These are phyloP conservation scores for Luidia sarsii DNA, from an alignment of 53 echinoderm and acorn worm genomes.

Conservation along the genomic window DNA sequence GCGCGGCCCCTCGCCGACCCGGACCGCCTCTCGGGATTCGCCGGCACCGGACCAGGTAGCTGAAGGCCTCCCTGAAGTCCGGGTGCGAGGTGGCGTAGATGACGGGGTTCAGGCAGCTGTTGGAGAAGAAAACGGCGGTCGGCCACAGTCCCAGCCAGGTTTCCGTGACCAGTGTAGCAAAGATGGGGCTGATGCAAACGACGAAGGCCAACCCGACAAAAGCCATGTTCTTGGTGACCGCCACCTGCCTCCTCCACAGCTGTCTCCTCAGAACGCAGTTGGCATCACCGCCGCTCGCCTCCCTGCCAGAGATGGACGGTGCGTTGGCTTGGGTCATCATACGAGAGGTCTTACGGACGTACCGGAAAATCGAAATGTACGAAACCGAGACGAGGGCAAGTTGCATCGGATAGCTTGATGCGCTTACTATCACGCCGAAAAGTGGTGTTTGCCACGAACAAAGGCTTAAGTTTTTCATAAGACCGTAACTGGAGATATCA, in stretches of 20 bases:
- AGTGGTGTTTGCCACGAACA: conserved; percentile 50
- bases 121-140: too few species aligned
- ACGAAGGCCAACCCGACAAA: conserved; percentile 48
- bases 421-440: too few species aligned
- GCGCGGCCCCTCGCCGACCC: too few species aligned
- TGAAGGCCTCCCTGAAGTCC: conserved; percentile 38
- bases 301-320: neutral
- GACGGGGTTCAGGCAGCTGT: conserved; percentile 50
- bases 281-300: conserved; percentile 8
- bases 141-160: too few species aligned
- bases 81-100: conserved; percentile 64
- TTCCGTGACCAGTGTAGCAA: too few species aligned
- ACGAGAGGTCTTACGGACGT: conserved; percentile 18
- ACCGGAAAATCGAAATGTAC: conserved; percentile 17
- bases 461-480: conserved; percentile 14
- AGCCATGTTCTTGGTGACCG: conserved; percentile 63
- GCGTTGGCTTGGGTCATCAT: conserved; percentile 27
- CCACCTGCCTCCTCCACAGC: conserved; percentile 46
- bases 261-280: conserved; percentile 13
- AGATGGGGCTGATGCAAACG: conserved; percentile 41
- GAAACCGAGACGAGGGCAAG: neutral
- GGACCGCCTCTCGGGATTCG: too few species aligned
- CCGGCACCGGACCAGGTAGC: conserved; percentile 1
- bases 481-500: conserved; percentile 58
- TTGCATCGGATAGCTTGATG: conserved; percentile 18